Evolutionary conservation across 2,888 invertebrate genomes (phyloP), one percentile per base, ranked within the genome.

Genomic region (Electrophaes corylata): DNA sequence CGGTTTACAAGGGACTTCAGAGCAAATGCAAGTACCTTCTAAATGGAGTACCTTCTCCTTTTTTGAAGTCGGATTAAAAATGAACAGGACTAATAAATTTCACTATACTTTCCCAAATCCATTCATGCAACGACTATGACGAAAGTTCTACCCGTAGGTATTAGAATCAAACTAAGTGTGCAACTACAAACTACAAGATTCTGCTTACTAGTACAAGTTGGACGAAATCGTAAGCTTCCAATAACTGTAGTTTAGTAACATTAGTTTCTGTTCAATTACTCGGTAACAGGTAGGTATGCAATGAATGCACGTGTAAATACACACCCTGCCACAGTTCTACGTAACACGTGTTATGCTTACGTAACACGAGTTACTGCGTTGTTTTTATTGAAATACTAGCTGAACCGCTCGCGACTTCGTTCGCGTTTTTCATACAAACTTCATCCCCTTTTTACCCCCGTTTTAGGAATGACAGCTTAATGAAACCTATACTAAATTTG

Each of bases 151-250:
- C 18, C 44, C 35, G 57, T 37, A 57, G 58, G 55, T 66, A 58
- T 64, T 64, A 59, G 64, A 57, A 63, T 58, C 60, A 44, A 63
- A 64, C 72, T 71, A 70, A 73, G 64, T 70, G 66, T 53, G 64
- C 71, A 71, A 73, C 69, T 71, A 60, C 67, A 68, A 73, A 72
- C 76, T 74, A 69, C 72, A 70, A 69, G 78, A 77, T 76, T 72
- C 69, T 63, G 64, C 75, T 72, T 71, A 72, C 71, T 53, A 54
- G 68, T 59, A 67, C 65, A 71, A 79, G 70, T 75, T 78, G 61
- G 57, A 63, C 66, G 66, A 69, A 79, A 76, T 78, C 72, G 73
- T 75, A 73, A 78, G 70, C 71, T 66, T 68, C 71, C 76, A 70
- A 73, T 78, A 78, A 74, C 74, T 66, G 67, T 60, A 73, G 69